Evolutionary conservation across 2,113 vertebrate species (phyloP).

Genomic region (Pedionomus torquatus): DNA sequence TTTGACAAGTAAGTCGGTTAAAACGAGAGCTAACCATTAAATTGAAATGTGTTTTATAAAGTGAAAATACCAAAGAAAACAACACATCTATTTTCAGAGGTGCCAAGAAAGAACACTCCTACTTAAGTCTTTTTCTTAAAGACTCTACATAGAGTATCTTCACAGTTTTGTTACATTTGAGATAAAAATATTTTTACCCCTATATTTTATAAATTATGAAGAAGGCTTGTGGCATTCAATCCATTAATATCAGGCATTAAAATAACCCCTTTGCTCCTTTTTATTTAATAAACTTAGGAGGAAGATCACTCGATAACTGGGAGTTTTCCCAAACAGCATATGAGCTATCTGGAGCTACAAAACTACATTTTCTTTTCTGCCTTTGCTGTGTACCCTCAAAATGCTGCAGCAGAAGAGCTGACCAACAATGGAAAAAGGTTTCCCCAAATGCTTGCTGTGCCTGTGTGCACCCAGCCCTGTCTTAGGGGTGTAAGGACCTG

Average conservation of each 20-base stretch:
- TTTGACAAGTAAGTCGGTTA: not conserved
- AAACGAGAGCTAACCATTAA: not conserved
- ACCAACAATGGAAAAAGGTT: not conserved
- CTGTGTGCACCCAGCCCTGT: not conserved
- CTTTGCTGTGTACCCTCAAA: not conserved
- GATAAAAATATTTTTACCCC: not conserved
- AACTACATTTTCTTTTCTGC: not conserved
- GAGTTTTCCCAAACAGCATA: not conserved
- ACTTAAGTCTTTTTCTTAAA: not conserved
- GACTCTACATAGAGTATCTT: not conserved
- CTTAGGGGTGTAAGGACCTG: not conserved
- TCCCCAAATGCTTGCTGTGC: not conserved
- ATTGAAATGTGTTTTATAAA: not conserved
- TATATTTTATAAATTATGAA: not conserved
- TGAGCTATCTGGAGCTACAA: not conserved
- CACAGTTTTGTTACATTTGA: not conserved
- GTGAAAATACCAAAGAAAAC: not conserved
- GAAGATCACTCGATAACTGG: not conserved
- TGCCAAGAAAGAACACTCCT: not conserved
- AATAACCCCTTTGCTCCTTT: not conserved
- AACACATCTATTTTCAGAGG: not conserved
- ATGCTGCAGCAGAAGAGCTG: not conserved
- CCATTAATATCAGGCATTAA: not conserved
- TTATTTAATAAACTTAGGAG: not conserved
- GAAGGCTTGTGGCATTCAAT: not conserved